Evolutionary conservation across 2,888 invertebrate species (phyloP).

Genomic region (Myathropa florea): DNA sequence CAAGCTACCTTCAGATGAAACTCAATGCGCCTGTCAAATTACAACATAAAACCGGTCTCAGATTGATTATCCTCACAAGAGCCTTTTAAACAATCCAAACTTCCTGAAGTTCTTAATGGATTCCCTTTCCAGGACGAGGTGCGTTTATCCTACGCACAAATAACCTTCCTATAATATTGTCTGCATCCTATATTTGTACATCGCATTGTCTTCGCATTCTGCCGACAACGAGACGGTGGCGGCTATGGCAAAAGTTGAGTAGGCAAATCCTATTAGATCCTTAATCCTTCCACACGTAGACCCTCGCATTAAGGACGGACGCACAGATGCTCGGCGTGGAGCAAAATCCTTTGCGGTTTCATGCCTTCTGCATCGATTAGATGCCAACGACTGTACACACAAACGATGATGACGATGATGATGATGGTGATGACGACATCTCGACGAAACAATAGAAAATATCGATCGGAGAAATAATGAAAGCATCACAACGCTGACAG

Average conservation of each 20-base stretch:
- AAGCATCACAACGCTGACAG: conserved; percentile 45
- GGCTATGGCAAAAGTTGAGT: neutral
- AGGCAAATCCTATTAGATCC: neutral
- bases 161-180: neutral
- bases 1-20: neutral
- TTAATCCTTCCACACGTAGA: neutral
- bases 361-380: conserved; percentile 20
- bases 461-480: conserved; percentile 54
- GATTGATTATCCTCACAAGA: neutral
- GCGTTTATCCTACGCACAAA: neutral
- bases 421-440: too few species aligned
- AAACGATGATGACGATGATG: too few species aligned
- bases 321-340: neutral
- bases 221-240: neutral
- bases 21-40: neutral
- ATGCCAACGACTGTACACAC: neutral
- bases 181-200: neutral
- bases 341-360: conserved; percentile 32
- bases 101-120: neutral
- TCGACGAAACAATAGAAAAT: conserved; percentile 6
- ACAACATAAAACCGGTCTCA: neutral
- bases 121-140: neutral
- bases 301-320: neutral
- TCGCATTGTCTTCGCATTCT: neutral
- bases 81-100: neutral